Conservation (phyloP, 92 coral and sea anemone species). For the Epizoanthus scotinus region DNA sequence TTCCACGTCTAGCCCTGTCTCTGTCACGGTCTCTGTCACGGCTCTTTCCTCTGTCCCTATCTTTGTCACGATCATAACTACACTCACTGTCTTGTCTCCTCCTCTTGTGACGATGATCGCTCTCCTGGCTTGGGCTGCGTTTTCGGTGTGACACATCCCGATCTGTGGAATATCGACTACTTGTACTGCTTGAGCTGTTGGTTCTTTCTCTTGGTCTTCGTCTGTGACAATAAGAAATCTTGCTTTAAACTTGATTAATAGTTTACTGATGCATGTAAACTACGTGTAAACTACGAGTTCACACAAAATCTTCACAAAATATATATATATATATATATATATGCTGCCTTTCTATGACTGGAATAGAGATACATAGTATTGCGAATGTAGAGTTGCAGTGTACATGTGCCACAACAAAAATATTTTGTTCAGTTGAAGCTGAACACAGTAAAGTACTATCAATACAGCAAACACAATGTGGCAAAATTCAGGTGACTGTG, state of each 20-base stretch:
- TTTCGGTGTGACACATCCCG: constrained; percentile 56
- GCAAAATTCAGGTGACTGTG: too few relatives aligned
- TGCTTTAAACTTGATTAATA: not conserved
- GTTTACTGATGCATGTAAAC: too few relatives aligned
- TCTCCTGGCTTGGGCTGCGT: constrained; percentile 90
- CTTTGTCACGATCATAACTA: constrained; percentile 36
- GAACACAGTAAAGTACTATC: too few relatives aligned
- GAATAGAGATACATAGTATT: too few relatives aligned
- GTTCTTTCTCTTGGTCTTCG: constrained; percentile 50
- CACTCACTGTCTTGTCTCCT: constrained; percentile 78
- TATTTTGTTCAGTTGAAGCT: too few relatives aligned
- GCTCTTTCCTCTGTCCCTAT: constrained; percentile 40
- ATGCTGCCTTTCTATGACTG: too few relatives aligned
- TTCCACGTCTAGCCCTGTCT: constrained; percentile 52
- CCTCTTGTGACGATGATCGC: constrained; percentile 69
- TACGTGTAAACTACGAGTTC: too few relatives aligned
- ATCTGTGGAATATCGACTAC: constrained; percentile 47
- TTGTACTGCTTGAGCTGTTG: constrained; percentile 56
- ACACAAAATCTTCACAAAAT: too few relatives aligned
- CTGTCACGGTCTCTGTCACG: constrained; percentile 43
- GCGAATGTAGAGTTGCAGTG: too few relatives aligned
- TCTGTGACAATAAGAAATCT: constrained; percentile 12
- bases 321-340: too few relatives aligned
- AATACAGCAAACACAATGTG: too few relatives aligned
- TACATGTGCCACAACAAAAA: too few relatives aligned